These are phyloP conservation scores for Cyanoramphus novaezelandiae DNA, from an alignment of 2,113 vertebrate genomes.

Conservation along the genomic window DNA sequence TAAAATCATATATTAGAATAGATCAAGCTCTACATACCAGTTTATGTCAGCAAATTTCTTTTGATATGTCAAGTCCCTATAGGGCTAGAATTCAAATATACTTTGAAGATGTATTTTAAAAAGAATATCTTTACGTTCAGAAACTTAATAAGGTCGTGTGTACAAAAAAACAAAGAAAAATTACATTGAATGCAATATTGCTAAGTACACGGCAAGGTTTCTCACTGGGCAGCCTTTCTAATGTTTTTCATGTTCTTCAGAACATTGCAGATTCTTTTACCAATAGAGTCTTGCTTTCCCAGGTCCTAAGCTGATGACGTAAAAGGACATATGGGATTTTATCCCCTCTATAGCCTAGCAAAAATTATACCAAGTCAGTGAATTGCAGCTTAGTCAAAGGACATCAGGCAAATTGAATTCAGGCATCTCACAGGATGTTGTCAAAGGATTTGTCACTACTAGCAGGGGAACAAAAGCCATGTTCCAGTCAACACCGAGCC, in stretches of 20 bases:
- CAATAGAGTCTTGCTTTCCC: background rate
- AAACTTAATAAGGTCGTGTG: slow-evolving; percentile 66
- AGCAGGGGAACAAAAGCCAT: background rate
- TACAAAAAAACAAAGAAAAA: slow-evolving; percentile 48
- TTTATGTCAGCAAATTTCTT: slow-evolving; percentile 83
- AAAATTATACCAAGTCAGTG: slow-evolving; percentile 6
- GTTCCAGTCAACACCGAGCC: background rate
- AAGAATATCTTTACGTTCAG: slow-evolving; percentile 74
- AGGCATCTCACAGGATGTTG: slow-evolving; percentile 1
- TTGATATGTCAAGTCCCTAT: slow-evolving; percentile 78
- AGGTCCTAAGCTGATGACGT: background rate
- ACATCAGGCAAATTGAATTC: slow-evolving; percentile 46
- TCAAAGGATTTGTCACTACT: slow-evolving; percentile 11
- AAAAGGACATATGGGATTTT: background rate
- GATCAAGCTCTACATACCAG: slow-evolving; percentile 77
- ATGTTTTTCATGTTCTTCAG: slow-evolving; percentile 29
- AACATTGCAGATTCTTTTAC: background rate
- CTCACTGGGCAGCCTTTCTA: background rate
- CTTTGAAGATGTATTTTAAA: slow-evolving; percentile 81
- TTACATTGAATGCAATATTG: slow-evolving; percentile 43
- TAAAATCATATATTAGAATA: slow-evolving; percentile 85
- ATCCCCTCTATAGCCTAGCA: background rate
- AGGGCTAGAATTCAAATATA: slow-evolving; percentile 68
- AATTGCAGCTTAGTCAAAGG: slow-evolving; percentile 27
- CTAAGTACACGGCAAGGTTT: slow-evolving; percentile 21